Evolutionary conservation across 2,113 vertebrate species (phyloP), one percentile per base, ranked within the genome.

Genomic region (Datnioides undecimradiatus): DNA sequence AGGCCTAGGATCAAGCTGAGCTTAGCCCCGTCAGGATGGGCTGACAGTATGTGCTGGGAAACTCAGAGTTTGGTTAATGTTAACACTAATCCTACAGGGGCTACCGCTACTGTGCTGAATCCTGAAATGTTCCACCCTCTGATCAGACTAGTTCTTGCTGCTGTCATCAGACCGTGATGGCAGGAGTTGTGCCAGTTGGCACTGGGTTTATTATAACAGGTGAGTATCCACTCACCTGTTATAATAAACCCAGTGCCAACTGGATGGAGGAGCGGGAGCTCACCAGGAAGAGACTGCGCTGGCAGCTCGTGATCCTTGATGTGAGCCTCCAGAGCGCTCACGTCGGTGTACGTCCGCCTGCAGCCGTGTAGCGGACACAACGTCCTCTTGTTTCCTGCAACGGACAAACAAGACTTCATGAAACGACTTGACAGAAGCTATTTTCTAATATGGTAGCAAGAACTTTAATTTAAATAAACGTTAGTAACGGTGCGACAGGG

Each of bases 281-380:
- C 54, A 95, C 95, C 95, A 6, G 92, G 90, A 0, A 95, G 31
- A 27, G 94, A 95, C 83, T 95, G 83, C 0, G 92, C 90, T 0
- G 88, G 82, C 62, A 86, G 87, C 11, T 90, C 87, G 3, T 94
- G 94, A 49, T 94, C 93, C 46, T 85, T 82, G 2, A 93, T n/a
- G 70, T 95, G 95, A 19, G 14, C 76, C 16, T 90, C 70, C 27
- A 95, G 79, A 13, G 83, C 58, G 8, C 52, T 74, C 0, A 7
- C 16, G 13, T 93, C 87, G 0, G 46, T 67, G 80, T 93, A 95
- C 1, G 88, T 87, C 14, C 93, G 87, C 65, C 90, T 94, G 60
- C 95, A 95, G 43, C 93, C 94, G 60, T 89, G 79, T 2, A 93
- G 19, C 0, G 93, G 89, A 80, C 95, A 95, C 3, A 65, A 6